Evolutionary conservation across 2,113 vertebrate genomes (phyloP).

Genomic region (Pteruthius melanotis): DNA sequence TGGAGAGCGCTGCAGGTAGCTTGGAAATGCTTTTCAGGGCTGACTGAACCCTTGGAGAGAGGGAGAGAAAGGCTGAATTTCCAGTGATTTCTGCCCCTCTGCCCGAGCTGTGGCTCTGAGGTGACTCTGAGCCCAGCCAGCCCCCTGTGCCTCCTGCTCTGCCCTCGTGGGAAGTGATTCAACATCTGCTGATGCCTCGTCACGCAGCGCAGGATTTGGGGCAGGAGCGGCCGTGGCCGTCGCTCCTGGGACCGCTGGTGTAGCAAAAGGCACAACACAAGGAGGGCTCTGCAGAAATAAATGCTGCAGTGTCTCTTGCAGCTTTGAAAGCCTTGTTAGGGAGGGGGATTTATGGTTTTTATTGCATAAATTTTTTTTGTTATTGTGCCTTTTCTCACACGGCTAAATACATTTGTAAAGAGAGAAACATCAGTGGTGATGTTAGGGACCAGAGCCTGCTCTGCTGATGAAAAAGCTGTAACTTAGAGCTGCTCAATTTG

Average conservation of each 20-base stretch:
- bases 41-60: neutral
- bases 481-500: neutral
- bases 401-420: neutral
- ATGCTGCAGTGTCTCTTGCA: neutral
- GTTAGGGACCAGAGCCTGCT: neutral
- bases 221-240: accelerated
- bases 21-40: neutral
- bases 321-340: neutral
- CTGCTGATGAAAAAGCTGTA: neutral
- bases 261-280: accelerated
- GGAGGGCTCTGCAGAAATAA: neutral
- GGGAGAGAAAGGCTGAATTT: too few relatives aligned
- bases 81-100: neutral
- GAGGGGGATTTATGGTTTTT: neutral
- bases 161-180: neutral
- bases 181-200: accelerated
- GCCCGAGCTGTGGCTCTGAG: neutral
- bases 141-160: neutral
- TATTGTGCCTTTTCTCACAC: neutral
- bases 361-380: neutral
- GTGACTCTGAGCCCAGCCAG: accelerated
- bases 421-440: neutral
- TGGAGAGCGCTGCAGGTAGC: neutral
- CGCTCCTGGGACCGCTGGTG: neutral
- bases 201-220: accelerated